Percentiles rank a stretch among this genome's conserved stretches.
Evolutionary conservation across 2,113 vertebrate species (phyloP).

Genomic region (Oryzias javanicus): DNA sequence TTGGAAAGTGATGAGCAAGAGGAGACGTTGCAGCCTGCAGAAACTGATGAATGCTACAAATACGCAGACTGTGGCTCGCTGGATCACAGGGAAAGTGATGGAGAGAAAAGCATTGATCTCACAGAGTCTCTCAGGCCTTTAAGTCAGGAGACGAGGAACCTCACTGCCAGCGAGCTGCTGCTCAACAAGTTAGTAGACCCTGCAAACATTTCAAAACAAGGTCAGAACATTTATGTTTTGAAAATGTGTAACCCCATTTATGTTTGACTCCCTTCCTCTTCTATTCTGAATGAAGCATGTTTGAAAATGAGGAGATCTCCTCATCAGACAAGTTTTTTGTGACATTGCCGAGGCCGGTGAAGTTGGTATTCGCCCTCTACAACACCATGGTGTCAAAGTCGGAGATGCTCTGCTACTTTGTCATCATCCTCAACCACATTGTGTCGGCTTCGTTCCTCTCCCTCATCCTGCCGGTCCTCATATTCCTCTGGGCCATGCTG

Average conservation of each 20-base stretch:
- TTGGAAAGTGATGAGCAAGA: slow-evolving; percentile 18
- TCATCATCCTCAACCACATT: slow-evolving; percentile 76
- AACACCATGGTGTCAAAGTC: slow-evolving; percentile 69
- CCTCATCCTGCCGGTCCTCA: slow-evolving; percentile 72
- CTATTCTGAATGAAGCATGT: slow-evolving; percentile 49
- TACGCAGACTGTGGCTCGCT: slow-evolving; percentile 34
- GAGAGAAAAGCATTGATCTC: slow-evolving; percentile 44
- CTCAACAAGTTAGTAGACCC: slow-evolving; percentile 75
- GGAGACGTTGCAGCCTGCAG: not conserved
- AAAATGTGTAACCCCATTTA: not conserved
- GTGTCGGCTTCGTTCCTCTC: slow-evolving; percentile 73
- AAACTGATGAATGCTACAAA: slow-evolving; percentile 14
- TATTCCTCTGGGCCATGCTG: slow-evolving; percentile 79
- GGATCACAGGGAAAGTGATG: slow-evolving; percentile 35
- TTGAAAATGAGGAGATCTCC: slow-evolving; percentile 68
- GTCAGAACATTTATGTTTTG: not conserved
- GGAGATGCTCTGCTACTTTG: slow-evolving; percentile 77
- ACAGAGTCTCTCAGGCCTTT: slow-evolving; percentile 45
- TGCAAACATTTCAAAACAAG: not conserved
- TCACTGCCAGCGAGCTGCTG: slow-evolving; percentile 75
- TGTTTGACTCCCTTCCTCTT: not conserved
- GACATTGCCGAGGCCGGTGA: slow-evolving; percentile 56
- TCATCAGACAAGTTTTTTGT: slow-evolving; percentile 70
- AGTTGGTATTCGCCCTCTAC: slow-evolving; percentile 71
- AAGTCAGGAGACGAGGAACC: slow-evolving; percentile 59